Conservation (phyloP, 2,797 vertebrate genomes). For the Notolepis coatsorum region DNA sequence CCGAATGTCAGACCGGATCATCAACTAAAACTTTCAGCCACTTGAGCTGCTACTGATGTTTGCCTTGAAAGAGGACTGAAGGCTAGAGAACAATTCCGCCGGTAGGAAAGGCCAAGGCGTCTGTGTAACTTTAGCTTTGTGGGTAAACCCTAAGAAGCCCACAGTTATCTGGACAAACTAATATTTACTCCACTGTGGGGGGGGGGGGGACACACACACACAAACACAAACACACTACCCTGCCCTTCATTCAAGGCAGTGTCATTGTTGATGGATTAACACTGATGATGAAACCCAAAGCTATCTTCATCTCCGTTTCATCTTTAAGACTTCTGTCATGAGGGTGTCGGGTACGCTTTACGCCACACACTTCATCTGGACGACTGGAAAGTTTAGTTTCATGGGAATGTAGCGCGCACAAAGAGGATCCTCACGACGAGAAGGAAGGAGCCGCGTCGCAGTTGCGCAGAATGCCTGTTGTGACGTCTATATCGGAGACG, state of each 20-base stretch:
- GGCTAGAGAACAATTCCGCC: constrained; percentile 67
- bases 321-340: constrained; percentile 52
- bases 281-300: constrained; percentile 71
- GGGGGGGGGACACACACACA: too few relatives aligned
- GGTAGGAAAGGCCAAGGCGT: constrained; percentile 52
- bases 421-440: neutral
- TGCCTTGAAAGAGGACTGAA: constrained; percentile 77
- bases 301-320: constrained; percentile 57
- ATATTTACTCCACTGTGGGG: constrained; percentile 80
- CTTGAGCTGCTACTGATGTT: constrained; percentile 81
- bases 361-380: neutral
- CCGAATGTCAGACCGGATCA: constrained; percentile 75
- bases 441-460: neutral
- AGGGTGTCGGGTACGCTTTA: neutral
- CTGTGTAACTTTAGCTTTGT: constrained; percentile 75
- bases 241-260: constrained; percentile 61
- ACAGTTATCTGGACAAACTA: constrained; percentile 80
- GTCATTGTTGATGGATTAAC: constrained; percentile 79
- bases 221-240: constrained; percentile 74
- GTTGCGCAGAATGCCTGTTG: neutral
- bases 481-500: neutral
- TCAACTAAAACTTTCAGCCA: constrained; percentile 79
- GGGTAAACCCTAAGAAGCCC: constrained; percentile 67
- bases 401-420: neutral
- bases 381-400: neutral